These are phyloP conservation scores for Sipha maydis DNA, from an alignment of 2,888 invertebrate species.

Conservation along the genomic window DNA sequence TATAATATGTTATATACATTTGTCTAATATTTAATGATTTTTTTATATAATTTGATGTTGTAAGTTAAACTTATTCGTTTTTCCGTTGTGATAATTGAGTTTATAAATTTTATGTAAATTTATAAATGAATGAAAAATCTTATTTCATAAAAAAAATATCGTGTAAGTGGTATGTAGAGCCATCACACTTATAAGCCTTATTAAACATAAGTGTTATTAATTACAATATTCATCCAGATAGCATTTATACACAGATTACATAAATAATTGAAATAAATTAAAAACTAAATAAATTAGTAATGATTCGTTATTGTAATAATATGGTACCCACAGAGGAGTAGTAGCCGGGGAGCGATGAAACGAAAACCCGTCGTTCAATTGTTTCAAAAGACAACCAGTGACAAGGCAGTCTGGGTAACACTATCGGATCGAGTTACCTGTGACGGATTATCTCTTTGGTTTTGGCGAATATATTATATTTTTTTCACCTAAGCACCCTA, in stretches of 20 bases:
- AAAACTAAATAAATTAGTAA: constrained; percentile 27
- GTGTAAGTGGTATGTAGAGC: too few relatives aligned
- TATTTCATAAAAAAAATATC: too few relatives aligned
- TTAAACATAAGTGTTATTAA: neutral
- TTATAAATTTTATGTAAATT: too few relatives aligned
- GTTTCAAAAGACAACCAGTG: constrained; percentile 55
- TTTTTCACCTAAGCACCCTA: constrained; percentile 44
- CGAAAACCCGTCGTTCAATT: constrained; percentile 60
- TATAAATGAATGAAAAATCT: too few relatives aligned
- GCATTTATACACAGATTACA: neutral
- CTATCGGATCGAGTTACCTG: constrained; percentile 60
- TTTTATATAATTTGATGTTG: too few relatives aligned
- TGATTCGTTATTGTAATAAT: constrained; percentile 18
- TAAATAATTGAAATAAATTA: neutral
- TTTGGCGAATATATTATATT: constrained; percentile 53
- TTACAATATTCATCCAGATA: neutral
- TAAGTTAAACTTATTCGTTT: too few relatives aligned
- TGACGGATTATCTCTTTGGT: constrained; percentile 62
- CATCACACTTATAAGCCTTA: neutral
- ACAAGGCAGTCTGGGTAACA: constrained; percentile 60
- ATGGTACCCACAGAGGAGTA: neutral
- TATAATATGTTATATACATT: too few relatives aligned
- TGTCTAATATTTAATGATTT: too few relatives aligned
- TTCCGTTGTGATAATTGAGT: too few relatives aligned
- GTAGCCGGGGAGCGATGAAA: constrained; percentile 48